Conservation (phyloP, 2,113 vertebrate species). For the Hemibagrus wyckioides region DNA sequence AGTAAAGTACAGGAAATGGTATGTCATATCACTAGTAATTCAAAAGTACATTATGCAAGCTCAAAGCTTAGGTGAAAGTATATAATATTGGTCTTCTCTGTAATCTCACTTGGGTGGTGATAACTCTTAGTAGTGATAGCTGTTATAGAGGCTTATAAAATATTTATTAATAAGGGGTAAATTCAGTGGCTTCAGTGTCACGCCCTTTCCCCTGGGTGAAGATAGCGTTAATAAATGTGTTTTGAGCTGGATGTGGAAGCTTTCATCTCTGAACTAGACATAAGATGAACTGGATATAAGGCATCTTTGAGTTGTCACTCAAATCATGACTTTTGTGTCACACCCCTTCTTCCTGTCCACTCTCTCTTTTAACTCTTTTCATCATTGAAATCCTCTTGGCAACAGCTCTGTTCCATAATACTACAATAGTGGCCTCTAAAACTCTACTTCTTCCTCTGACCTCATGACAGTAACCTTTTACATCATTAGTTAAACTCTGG, state of each 20-base stretch:
- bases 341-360: neutral
- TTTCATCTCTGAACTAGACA: neutral
- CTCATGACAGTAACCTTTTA: slow-evolving; percentile 4
- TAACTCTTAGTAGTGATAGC: neutral
- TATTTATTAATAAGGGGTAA: neutral
- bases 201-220: neutral
- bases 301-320: neutral
- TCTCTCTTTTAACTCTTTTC: neutral
- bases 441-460: neutral
- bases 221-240: slow-evolving; percentile 15
- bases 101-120: neutral
- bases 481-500: neutral
- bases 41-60: neutral
- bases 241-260: neutral
- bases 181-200: neutral
- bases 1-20: neutral
- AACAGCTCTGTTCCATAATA: slow-evolving; percentile 12
- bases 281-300: neutral
- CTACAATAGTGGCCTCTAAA: slow-evolving; percentile 5
- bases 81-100: neutral
- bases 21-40: neutral
- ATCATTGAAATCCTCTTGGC: slow-evolving; percentile 22
- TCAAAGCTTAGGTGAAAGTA: neutral
- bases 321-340: neutral
- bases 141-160: neutral